Percentiles rank a stretch among this genome's conserved stretches.
Evolutionary conservation across 2,888 invertebrate genomes (phyloP).

Genomic region (Rhodophaea formosa): DNA sequence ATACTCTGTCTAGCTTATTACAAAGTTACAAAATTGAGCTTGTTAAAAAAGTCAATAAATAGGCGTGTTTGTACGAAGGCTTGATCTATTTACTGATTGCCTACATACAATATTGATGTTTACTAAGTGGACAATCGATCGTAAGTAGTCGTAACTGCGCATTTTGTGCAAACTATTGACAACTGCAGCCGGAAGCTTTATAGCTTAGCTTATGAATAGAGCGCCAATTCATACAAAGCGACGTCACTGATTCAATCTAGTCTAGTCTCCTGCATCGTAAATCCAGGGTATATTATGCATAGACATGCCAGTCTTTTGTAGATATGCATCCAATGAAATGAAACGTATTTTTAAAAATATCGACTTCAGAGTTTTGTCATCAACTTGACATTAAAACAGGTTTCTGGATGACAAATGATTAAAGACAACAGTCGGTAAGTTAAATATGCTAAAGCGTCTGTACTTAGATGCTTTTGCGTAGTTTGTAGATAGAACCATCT

Average conservation of each 20-base stretch:
- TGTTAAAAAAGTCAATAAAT: too few species aligned
- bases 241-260: slow-evolving; percentile 10
- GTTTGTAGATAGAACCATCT: too few species aligned
- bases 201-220: slow-evolving; percentile 1
- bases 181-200: slow-evolving; percentile 10
- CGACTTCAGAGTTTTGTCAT: neutral
- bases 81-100: slow-evolving; percentile 1
- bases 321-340: neutral
- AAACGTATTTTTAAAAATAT: neutral
- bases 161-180: neutral
- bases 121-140: neutral
- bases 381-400: too few species aligned
- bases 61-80: neutral
- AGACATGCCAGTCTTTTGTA: neutral
- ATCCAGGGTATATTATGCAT: neutral
- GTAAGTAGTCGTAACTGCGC: neutral
- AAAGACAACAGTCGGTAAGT: too few species aligned
- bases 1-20: too few species aligned
- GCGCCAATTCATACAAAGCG: slow-evolving; percentile 10
- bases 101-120: neutral
- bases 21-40: too few species aligned
- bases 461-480: too few species aligned
- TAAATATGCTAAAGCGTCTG: too few species aligned
- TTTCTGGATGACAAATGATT: too few species aligned
- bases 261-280: slow-evolving; percentile 1